A percentile compares a stretch with the other conserved stretches of the same genome.
Conservation (phyloP, 35 echinoderm and acorn worm species). For the Ophiothrix spiculata region DNA sequence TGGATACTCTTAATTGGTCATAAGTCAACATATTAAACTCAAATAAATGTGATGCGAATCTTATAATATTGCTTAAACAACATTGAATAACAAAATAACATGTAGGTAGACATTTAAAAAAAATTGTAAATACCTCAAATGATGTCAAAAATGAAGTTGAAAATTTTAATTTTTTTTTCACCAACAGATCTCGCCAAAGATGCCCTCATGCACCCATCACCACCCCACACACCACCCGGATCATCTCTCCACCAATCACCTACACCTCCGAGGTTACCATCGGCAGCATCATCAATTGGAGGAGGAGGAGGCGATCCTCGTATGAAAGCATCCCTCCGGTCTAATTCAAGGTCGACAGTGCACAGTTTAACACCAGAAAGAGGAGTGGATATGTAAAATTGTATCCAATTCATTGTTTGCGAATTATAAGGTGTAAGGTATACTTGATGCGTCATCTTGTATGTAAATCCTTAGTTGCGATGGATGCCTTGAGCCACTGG, state of each 20-base stretch:
- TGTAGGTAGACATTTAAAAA: neutral
- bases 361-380: slow-evolving; percentile 18
- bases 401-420: no score
- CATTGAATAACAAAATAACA: neutral
- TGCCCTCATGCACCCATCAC: slow-evolving; percentile 64
- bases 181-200: slow-evolving; percentile 6
- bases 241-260: slow-evolving; percentile 78
- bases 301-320: slow-evolving; percentile 33
- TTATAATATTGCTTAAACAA: neutral
- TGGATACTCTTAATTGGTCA: no score
- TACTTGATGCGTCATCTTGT: no score
- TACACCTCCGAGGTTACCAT: slow-evolving; percentile 19
- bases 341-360: slow-evolving; percentile 33
- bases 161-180: neutral
- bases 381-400: no score
- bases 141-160: neutral
- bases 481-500: no score
- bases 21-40: neutral
- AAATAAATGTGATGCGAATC: neutral
- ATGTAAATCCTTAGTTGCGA: no score
- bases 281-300: slow-evolving; percentile 39
- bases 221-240: slow-evolving; percentile 76
- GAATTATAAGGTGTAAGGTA: no score
- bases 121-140: neutral
- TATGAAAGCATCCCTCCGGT: slow-evolving; percentile 75